phyloP scores from a whole-genome alignment of 2,113 vertebrate genomes.

The Alethe castanea region DNA sequence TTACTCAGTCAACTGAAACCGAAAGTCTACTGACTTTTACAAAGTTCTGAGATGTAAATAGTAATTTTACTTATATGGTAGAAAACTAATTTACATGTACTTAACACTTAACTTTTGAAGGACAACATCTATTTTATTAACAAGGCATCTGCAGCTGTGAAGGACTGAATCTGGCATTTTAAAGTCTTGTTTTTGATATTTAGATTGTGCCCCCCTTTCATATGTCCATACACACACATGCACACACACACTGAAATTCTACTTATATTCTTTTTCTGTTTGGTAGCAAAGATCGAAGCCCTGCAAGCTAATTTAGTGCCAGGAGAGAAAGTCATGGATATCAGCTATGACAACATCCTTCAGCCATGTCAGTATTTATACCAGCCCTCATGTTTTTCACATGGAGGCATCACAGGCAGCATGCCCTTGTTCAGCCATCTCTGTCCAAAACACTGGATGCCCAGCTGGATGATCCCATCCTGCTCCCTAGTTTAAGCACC shows the following conservation, averaged over 20 bases:
- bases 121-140: neutral
- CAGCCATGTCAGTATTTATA: fast-evolving
- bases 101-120: neutral
- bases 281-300: neutral
- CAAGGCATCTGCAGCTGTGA: neutral
- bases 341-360: fast-evolving
- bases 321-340: neutral
- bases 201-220: neutral
- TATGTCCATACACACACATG: neutral
- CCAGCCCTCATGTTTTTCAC: fast-evolving
- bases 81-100: neutral
- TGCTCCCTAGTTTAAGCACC: neutral
- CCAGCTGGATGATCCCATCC: neutral
- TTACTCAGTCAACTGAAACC: neutral
- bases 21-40: neutral
- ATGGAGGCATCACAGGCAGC: fast-evolving
- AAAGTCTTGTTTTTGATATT: neutral
- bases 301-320: neutral
- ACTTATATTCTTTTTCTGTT: neutral
- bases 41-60: neutral
- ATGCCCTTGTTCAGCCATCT: neutral
- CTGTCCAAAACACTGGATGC: neutral
- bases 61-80: neutral
- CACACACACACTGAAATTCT: neutral
- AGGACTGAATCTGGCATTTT: neutral